Conservation (phyloP, 2,113 vertebrate species). For the Lonchura striata region DNA sequence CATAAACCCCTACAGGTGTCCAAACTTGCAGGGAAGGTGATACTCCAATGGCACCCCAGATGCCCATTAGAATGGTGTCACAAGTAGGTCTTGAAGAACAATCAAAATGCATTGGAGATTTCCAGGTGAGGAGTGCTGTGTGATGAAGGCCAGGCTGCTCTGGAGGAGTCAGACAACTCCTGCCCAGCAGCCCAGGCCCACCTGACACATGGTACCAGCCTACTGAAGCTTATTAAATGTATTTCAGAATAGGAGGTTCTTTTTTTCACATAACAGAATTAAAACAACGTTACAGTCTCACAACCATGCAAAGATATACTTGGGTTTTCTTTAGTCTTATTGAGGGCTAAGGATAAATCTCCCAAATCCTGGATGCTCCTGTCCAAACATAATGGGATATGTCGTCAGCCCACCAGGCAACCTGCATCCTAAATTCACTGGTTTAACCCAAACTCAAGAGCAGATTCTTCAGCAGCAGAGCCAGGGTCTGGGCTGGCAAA, state of each 20-base stretch:
- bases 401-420: accelerated
- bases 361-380: neutral
- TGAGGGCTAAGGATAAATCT: neutral
- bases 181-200: neutral
- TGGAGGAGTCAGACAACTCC: neutral
- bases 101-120: neutral
- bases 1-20: neutral
- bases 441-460: neutral
- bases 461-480: neutral
- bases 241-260: neutral
- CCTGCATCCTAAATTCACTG: neutral
- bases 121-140: neutral
- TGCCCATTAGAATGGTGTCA: neutral
- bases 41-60: neutral
- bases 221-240: neutral
- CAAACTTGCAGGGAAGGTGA: neutral
- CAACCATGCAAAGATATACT: neutral
- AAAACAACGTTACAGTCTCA: neutral
- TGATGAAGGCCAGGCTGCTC: neutral
- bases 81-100: neutral
- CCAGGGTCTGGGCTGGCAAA: neutral
- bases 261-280: neutral
- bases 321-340: neutral
- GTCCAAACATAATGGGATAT: neutral
- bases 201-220: neutral